Evolutionary conservation across 1,140 invertebrate genomes (phyloP), one percentile per base, ranked within the genome.

Genomic region (Micrasema longulum): DNA sequence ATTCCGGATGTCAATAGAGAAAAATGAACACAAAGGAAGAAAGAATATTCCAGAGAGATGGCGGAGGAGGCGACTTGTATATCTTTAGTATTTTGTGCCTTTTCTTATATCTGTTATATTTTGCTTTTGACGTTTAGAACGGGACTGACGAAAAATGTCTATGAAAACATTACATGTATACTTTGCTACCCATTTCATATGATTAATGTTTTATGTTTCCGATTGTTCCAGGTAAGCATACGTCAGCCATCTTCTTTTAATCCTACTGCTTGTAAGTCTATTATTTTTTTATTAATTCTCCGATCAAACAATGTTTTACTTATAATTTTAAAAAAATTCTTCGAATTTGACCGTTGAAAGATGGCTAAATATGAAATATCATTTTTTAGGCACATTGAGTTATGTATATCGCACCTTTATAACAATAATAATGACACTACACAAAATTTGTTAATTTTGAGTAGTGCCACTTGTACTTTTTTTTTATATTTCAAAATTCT

Each of bases 1-100:
- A 64, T 64, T 64, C 60, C 60, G 60, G 60, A 64, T 64, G 60
- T 45, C 60, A 64, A 64, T 64, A 64, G 60, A 64, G 60, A 64
- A 64, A 64, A 47, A 64, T 64, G 60, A 64, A 64, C 60, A 47
- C 41, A 64, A 64, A 62, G 47, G 36, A 64, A 64, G 22, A 26
- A 26, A 47, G 41, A 47, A 64, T 64, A 18, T 64, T 64, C 43
- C 43, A 22, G 16, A 16, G 35, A 41, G 36, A 41, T 22, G 35
- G 55, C 36, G 36, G 35, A 18, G 55, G 36, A 60, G 55, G 9
- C 22, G 22, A 20, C 48, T 52, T 18, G 55, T 60, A 12, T 60
- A 60, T 36, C 14, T 9, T 60, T 20, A 9, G 36, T 60, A 60
- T 60, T 60, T 43, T 60, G 20, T 43, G 35, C 50, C 50, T 31